Evolutionary conservation across 2,888 invertebrate genomes (phyloP).

Genomic region (Synergus gifuensis): DNA sequence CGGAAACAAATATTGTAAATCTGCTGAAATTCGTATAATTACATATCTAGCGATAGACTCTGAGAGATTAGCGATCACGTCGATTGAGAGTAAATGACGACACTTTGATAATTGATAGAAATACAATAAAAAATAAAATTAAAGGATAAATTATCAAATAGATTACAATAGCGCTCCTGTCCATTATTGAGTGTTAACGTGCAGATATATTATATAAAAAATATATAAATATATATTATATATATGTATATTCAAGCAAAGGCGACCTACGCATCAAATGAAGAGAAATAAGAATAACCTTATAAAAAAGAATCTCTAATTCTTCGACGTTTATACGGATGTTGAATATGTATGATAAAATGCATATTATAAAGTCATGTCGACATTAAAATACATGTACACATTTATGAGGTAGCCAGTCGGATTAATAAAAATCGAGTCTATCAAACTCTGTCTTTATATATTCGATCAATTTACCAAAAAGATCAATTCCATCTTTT

Average conservation of each 20-base stretch:
- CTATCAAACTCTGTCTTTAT: not conserved
- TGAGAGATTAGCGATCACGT: slow-evolving; percentile 16
- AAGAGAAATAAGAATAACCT: not conserved
- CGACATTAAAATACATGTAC: slow-evolving; percentile 30
- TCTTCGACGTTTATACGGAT: slow-evolving; percentile 68
- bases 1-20: slow-evolving; percentile 8
- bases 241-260: slow-evolving; percentile 44
- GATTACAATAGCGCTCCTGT: slow-evolving; percentile 31
- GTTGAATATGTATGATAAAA: slow-evolving; percentile 63
- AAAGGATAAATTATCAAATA: slow-evolving; percentile 12
- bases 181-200: slow-evolving; percentile 40
- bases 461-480: not conserved
- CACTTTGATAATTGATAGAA: slow-evolving; percentile 33
- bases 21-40: slow-evolving; percentile 22
- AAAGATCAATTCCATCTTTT: no score
- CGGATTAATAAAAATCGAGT: slow-evolving; percentile 31
- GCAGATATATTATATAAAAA: slow-evolving; percentile 36
- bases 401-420: slow-evolving; percentile 8
- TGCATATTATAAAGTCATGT: slow-evolving; percentile 44
- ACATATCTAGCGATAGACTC: slow-evolving; percentile 34
- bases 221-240: slow-evolving; percentile 26
- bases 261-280: slow-evolving; percentile 49
- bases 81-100: slow-evolving; percentile 17
- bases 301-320: slow-evolving; percentile 43
- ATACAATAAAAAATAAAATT: slow-evolving; percentile 15